Conservation (phyloP, 1,140 invertebrate species). For the Elymnias hypermnestra region DNA sequence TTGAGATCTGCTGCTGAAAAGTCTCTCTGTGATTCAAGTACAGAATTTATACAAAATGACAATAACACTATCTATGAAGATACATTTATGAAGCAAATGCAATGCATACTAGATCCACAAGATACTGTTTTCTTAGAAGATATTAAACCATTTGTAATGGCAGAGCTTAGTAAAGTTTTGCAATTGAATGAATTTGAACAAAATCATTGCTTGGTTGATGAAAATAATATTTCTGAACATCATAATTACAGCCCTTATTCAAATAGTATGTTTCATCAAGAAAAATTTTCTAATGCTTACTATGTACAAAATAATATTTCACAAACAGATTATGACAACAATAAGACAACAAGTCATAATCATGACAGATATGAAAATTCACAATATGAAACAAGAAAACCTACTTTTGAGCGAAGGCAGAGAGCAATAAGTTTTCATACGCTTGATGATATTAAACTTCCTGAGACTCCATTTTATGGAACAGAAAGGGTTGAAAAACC, state of each 20-base stretch:
- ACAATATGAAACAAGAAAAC: slow-evolving; percentile 19
- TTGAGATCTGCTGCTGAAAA: slow-evolving; percentile 62
- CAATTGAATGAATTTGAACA: slow-evolving; percentile 52
- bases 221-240: slow-evolving; percentile 14
- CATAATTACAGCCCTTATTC: slow-evolving; percentile 21
- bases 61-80: slow-evolving; percentile 69
- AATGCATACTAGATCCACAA: slow-evolving; percentile 64
- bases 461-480: slow-evolving; percentile 23
- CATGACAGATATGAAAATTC: slow-evolving; percentile 11
- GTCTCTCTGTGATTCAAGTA: slow-evolving; percentile 48
- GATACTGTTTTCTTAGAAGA: slow-evolving; percentile 64
- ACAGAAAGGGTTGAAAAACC: neutral
- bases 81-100: slow-evolving; percentile 71
- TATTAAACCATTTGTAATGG: slow-evolving; percentile 67
- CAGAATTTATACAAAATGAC: slow-evolving; percentile 58
- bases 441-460: slow-evolving; percentile 20
- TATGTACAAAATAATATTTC: slow-evolving; percentile 16
- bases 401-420: slow-evolving; percentile 37
- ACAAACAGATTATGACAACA: slow-evolving; percentile 15
- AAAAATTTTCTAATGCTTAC: slow-evolving; percentile 21
- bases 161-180: slow-evolving; percentile 57
- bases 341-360: slow-evolving; percentile 10
- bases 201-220: slow-evolving; percentile 24
- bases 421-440: slow-evolving; percentile 31
- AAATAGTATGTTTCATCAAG: slow-evolving; percentile 24